These are phyloP conservation scores for Caenorhabditis japonica DNA, from an alignment of 2,888 invertebrate species.

Conservation along the genomic window DNA sequence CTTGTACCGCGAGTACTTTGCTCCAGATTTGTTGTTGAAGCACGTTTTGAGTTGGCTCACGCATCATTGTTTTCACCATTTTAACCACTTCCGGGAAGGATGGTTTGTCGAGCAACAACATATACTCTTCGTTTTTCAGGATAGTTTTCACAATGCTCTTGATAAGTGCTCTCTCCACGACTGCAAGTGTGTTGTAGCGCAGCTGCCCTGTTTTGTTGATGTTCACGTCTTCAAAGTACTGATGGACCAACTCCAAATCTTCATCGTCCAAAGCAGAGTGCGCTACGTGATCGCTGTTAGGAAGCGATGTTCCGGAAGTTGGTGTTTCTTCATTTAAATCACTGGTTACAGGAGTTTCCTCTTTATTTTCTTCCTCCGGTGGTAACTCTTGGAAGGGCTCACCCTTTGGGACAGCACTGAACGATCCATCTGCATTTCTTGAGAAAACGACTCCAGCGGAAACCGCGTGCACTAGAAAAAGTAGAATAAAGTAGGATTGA, in stretches of 20 bases:
- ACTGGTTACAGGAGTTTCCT: not conserved
- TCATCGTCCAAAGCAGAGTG: conserved; percentile 5
- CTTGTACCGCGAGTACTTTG: conserved; percentile 13
- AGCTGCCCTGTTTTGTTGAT: conserved; percentile 26
- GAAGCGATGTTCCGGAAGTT: too few species aligned
- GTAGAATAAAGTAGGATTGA: too few species aligned
- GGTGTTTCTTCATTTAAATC: not conserved
- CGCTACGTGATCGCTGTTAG: not conserved
- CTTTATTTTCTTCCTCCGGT: not conserved
- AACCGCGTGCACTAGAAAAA: conserved; percentile 2
- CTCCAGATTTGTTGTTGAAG: conserved; percentile 17
- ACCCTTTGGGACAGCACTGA: not conserved
- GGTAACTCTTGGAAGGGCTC: not conserved
- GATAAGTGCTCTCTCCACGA: conserved; percentile 11
- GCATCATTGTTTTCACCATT: conserved; percentile 18
- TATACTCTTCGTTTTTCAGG: conserved; percentile 26
- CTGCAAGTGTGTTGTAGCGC: not conserved
- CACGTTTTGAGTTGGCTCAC: conserved; percentile 19
- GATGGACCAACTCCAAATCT: conserved; percentile 11
- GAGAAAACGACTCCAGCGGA: conserved; percentile 4
- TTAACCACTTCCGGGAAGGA: conserved; percentile 1
- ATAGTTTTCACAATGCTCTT: conserved; percentile 3
- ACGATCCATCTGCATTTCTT: conserved; percentile 19
- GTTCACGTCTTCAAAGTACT: not conserved
- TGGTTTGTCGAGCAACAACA: conserved; percentile 16